Evolutionary conservation across 2,113 vertebrate genomes (phyloP).

Genomic region (Verasper variegatus): DNA sequence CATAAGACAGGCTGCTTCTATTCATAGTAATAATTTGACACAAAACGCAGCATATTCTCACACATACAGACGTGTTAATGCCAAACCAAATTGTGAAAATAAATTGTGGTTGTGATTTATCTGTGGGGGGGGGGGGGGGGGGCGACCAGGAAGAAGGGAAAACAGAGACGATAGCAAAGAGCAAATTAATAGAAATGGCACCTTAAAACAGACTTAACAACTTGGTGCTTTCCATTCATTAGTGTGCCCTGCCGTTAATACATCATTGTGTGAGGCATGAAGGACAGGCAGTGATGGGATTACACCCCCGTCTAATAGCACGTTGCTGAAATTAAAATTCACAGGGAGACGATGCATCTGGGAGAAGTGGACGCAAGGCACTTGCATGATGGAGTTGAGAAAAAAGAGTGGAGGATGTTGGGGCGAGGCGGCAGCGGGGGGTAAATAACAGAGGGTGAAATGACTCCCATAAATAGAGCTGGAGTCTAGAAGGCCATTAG

Average conservation of each 20-base stretch:
- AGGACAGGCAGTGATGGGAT: slow-evolving; percentile 93
- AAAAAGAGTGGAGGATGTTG: slow-evolving; percentile 25
- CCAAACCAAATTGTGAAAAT: slow-evolving; percentile 81
- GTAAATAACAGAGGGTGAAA: slow-evolving; percentile 94
- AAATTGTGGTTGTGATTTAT: slow-evolving; percentile 73
- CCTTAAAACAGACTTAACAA: slow-evolving; percentile 89
- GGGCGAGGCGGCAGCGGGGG: slow-evolving; percentile 78
- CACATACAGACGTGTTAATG: slow-evolving; percentile 65
- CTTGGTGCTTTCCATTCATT: slow-evolving; percentile 91
- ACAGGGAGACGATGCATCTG: slow-evolving; percentile 89
- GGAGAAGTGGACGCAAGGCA: slow-evolving; percentile 85
- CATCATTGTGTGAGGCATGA: slow-evolving; percentile 94
- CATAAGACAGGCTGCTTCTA: slow-evolving; percentile 35
- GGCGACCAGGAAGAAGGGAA: slow-evolving; percentile 67
- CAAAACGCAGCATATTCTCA: slow-evolving; percentile 68
- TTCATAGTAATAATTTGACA: slow-evolving; percentile 68
- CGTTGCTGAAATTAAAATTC: slow-evolving; percentile 93
- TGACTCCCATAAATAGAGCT: slow-evolving; percentile 89
- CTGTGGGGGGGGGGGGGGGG: slow-evolving; percentile 46
- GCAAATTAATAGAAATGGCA: slow-evolving; percentile 94
- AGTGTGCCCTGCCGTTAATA: slow-evolving; percentile 88
- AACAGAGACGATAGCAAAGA: slow-evolving; percentile 70
- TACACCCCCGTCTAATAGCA: slow-evolving; percentile 88
- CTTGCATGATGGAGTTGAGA: slow-evolving; percentile 88
- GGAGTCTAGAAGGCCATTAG: slow-evolving; percentile 86